These are phyloP conservation scores for Dermolepida albohirtum DNA, from an alignment of 2,888 invertebrate species.

Conservation along the genomic window DNA sequence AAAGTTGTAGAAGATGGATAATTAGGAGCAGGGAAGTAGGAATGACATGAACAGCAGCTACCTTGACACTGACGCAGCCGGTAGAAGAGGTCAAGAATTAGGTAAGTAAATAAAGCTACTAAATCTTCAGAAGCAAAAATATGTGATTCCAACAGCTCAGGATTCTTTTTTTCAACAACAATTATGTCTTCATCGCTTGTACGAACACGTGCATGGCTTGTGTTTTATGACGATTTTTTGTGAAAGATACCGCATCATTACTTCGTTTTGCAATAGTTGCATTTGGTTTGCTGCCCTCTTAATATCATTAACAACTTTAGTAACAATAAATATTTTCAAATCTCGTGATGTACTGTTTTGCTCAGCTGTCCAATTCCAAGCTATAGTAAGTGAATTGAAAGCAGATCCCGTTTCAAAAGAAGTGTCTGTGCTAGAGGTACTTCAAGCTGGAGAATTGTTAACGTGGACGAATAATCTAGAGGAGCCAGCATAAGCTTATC, in stretches of 20 bases:
- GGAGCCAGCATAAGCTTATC: constrained; percentile 66
- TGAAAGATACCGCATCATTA: constrained; percentile 48
- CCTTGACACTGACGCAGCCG: too few species aligned
- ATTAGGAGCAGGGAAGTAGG: too few species aligned
- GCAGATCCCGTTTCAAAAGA: constrained; percentile 78
- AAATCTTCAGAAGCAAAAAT: constrained; percentile 89
- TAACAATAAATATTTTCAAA: constrained; percentile 73
- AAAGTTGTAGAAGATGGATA: too few species aligned
- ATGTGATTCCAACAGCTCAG: constrained; percentile 72
- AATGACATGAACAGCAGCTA: too few species aligned
- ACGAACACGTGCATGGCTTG: constrained; percentile 62
- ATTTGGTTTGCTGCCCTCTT: constrained; percentile 57
- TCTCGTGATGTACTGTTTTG: constrained; percentile 64
- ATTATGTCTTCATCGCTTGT: constrained; percentile 67
- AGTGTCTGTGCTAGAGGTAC: constrained; percentile 77
- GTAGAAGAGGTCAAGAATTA: too few species aligned
- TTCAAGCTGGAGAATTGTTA: constrained; percentile 75
- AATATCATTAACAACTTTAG: constrained; percentile 70
- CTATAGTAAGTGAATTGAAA: constrained; percentile 75
- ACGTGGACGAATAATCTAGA: constrained; percentile 74
- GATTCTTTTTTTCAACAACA: constrained; percentile 69
- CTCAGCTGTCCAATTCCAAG: constrained; percentile 68
- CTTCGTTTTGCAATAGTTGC: constrained; percentile 63
- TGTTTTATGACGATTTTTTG: constrained; percentile 55
- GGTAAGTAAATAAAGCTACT: too few species aligned